These are phyloP conservation scores for Bombylius discolor DNA, from an alignment of 2,888 invertebrate species.

Conservation along the genomic window DNA sequence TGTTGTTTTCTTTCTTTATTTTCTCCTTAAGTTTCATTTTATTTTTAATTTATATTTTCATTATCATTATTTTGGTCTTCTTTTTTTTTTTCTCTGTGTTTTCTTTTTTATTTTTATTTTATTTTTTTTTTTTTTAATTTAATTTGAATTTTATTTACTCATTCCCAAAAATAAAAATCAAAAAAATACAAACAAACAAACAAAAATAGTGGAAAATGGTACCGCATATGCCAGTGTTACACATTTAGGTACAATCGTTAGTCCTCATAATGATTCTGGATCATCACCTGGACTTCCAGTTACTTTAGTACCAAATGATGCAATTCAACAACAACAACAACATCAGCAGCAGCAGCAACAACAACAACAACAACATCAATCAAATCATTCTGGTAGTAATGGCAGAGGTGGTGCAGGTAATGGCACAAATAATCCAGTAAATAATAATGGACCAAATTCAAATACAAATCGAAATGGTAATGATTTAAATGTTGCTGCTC, in stretches of 20 bases:
- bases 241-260: constrained; percentile 18
- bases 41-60: too few species aligned
- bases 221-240: constrained; percentile 19
- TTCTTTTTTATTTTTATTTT: neutral
- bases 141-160: neutral
- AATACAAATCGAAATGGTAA: constrained; percentile 3
- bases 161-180: neutral
- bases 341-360: constrained; percentile 1
- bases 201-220: constrained; percentile 18
- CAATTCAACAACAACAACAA: constrained; percentile 1
- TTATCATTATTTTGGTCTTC: too few species aligned
- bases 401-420: neutral
- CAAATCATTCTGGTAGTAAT: neutral
- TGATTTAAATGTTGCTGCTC: neutral
- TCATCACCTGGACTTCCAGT: constrained; percentile 20
- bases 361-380: neutral
- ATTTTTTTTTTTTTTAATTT: neutral
- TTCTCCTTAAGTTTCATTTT: too few species aligned
- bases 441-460: neutral
- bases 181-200: neutral
- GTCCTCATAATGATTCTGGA: constrained; percentile 17
- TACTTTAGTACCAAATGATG: constrained; percentile 13
- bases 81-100: too few species aligned
- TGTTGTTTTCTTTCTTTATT: too few species aligned
- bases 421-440: neutral